Percentiles rank a stretch among this genome's conserved stretches.
Evolutionary conservation across 2,888 invertebrate genomes (phyloP).

Genomic region (Carabus problematicus): DNA sequence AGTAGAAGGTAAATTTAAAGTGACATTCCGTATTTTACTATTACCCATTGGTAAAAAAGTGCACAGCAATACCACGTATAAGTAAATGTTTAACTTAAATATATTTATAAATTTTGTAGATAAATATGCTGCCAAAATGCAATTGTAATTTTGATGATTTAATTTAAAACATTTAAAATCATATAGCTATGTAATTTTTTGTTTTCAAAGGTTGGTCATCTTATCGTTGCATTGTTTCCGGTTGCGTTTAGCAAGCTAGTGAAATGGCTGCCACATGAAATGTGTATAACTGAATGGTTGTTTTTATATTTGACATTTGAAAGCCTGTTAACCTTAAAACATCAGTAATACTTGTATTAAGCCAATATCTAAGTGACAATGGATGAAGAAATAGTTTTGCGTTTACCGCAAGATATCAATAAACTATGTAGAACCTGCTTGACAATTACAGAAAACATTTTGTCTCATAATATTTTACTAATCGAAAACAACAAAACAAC

Average conservation of each 20-base stretch:
- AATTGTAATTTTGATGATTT: too few relatives aligned
- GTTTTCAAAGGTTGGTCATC: too few relatives aligned
- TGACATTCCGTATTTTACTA: too few relatives aligned
- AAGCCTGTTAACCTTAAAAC: slow-evolving; percentile 31
- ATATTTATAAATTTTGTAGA: too few relatives aligned
- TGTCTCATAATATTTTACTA: slow-evolving; percentile 40
- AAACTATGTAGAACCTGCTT: slow-evolving; percentile 48
- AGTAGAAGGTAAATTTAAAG: slow-evolving; percentile 20
- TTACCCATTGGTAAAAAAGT: too few relatives aligned
- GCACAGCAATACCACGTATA: too few relatives aligned
- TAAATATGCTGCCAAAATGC: too few relatives aligned
- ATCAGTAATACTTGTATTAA: neutral
- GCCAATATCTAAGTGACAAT: slow-evolving; percentile 17
- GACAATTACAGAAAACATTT: slow-evolving; percentile 43
- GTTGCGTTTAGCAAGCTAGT: slow-evolving; percentile 39
- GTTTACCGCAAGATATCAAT: slow-evolving; percentile 48
- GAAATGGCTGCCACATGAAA: slow-evolving; percentile 16
- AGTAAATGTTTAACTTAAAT: too few relatives aligned
- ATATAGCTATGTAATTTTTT: too few relatives aligned
- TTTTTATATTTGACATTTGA: slow-evolving; percentile 23
- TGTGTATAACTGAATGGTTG: slow-evolving; percentile 39
- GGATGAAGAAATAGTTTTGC: slow-evolving; percentile 44
- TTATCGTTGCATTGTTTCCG: slow-evolving; percentile 6
- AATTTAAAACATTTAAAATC: too few relatives aligned
- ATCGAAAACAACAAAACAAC: slow-evolving; percentile 38